phyloP scores from a whole-genome alignment of 2,888 invertebrate genomes.

The Drosophila paramelanica region DNA sequence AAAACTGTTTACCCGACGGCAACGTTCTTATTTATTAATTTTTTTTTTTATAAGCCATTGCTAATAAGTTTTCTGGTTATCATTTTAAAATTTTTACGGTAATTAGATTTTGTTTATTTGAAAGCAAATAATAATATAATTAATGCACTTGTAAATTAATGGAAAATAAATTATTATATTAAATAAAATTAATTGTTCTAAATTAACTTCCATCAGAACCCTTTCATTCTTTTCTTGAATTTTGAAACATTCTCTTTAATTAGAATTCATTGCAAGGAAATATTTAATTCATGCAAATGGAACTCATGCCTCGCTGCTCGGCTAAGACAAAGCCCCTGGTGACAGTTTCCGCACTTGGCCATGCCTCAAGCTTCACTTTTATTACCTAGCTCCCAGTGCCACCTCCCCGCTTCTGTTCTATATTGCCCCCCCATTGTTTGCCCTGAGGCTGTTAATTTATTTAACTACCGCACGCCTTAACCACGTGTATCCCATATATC shows the following conservation, averaged over 20 bases:
- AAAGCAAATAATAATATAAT: too few relatives aligned
- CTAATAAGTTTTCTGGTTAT: too few relatives aligned
- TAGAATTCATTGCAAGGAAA: constrained; percentile 44
- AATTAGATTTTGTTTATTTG: too few relatives aligned
- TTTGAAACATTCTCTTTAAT: constrained; percentile 36
- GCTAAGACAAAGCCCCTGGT: constrained; percentile 26
- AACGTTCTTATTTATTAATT: too few relatives aligned
- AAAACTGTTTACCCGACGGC: too few relatives aligned
- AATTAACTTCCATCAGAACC: background rate
- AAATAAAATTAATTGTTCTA: background rate
- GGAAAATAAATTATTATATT: background rate
- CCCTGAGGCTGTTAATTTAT: constrained; percentile 72
- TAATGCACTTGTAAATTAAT: background rate
- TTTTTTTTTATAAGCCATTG: too few relatives aligned
- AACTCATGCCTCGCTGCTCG: constrained; percentile 1
- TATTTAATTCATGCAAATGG: constrained; percentile 63
- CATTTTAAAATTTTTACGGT: too few relatives aligned
- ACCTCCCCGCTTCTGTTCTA: too few relatives aligned
- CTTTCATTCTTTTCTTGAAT: background rate
- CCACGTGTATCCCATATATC: constrained; percentile 74
- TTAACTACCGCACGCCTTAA: constrained; percentile 68
- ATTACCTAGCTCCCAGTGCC: constrained; percentile 9
- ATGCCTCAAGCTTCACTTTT: constrained; percentile 13
- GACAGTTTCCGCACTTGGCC: constrained; percentile 36
- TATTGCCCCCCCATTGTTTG: constrained; percentile 7